Conservation (phyloP, 2,888 invertebrate genomes). For the Chaetoderma sp. region DNA sequence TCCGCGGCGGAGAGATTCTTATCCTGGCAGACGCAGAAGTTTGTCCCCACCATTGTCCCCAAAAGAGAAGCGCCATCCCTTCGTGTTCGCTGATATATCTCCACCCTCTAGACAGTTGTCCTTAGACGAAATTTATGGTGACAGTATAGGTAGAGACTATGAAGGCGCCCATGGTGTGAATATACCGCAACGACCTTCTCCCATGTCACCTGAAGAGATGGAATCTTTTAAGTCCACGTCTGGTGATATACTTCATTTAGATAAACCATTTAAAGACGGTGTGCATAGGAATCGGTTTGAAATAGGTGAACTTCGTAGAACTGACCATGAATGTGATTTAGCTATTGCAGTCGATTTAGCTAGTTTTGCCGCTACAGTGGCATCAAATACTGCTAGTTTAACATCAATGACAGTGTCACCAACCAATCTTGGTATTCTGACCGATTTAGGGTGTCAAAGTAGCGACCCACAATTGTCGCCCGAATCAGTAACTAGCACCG, state of each 20-base stretch:
- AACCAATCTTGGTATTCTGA: slow-evolving; percentile 43
- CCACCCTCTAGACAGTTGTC: slow-evolving; percentile 53
- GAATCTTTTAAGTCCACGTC: slow-evolving; percentile 42
- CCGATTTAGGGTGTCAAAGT: slow-evolving; percentile 12
- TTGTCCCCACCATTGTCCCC: slow-evolving; percentile 58
- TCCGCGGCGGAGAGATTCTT: slow-evolving; percentile 57
- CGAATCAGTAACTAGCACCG: slow-evolving; percentile 47
- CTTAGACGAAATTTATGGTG: slow-evolving; percentile 41
- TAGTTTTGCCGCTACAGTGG: slow-evolving; percentile 67
- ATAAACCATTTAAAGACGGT: slow-evolving; percentile 37
- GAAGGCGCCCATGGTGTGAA: slow-evolving; percentile 1
- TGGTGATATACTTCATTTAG: slow-evolving; percentile 44
- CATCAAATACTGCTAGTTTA: slow-evolving; percentile 65
- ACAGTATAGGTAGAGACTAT: no score
- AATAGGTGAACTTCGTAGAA: slow-evolving; percentile 14
- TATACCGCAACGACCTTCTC: slow-evolving; percentile 46
- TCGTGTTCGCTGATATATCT: slow-evolving; percentile 55
- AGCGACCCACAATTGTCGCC: slow-evolving; percentile 38
- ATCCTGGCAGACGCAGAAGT: slow-evolving; percentile 55
- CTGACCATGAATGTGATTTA: slow-evolving; percentile 22
- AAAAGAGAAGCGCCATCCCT: slow-evolving; percentile 58
- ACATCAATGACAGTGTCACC: slow-evolving; percentile 67
- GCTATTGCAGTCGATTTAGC: slow-evolving; percentile 58
- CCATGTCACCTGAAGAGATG: slow-evolving; percentile 53
- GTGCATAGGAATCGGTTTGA: not conserved